Evolutionary conservation across 2,113 vertebrate genomes (phyloP).

Genomic region (Gavialis gangeticus): DNA sequence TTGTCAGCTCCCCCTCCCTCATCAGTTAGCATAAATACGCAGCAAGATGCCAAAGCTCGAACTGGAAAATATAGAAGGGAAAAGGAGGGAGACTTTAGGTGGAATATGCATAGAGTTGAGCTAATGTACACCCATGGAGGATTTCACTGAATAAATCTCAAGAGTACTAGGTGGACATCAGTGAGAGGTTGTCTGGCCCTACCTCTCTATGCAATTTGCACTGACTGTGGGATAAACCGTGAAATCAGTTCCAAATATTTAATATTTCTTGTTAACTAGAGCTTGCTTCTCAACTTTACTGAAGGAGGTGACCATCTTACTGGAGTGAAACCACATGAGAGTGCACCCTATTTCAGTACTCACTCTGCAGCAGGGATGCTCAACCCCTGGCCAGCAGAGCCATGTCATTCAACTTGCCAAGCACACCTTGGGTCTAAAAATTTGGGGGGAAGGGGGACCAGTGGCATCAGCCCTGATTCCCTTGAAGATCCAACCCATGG

Average conservation of each 20-base stretch:
- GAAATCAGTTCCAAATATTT: not conserved
- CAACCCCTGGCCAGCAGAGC: too few relatives aligned
- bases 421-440: too few relatives aligned
- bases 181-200: not conserved
- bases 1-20: not conserved
- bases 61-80: not conserved
- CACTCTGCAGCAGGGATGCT: not conserved
- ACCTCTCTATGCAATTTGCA: not conserved
- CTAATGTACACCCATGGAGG: not conserved
- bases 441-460: too few relatives aligned
- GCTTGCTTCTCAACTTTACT: rapidly evolving
- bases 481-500: too few relatives aligned
- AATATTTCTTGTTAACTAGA: not conserved
- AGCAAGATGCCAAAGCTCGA: not conserved
- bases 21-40: not conserved
- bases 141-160: not conserved
- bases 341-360: not conserved
- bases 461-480: too few relatives aligned
- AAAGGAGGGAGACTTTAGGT: not conserved
- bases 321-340: rapidly evolving
- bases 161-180: not conserved
- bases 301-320: rapidly evolving
- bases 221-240: too few relatives aligned
- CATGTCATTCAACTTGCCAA: too few relatives aligned
- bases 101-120: not conserved